A percentile compares a stretch with the other conserved stretches of the same genome.
phyloP scores from a whole-genome alignment of 2,113 vertebrate species.

The Platysteira castanea region DNA sequence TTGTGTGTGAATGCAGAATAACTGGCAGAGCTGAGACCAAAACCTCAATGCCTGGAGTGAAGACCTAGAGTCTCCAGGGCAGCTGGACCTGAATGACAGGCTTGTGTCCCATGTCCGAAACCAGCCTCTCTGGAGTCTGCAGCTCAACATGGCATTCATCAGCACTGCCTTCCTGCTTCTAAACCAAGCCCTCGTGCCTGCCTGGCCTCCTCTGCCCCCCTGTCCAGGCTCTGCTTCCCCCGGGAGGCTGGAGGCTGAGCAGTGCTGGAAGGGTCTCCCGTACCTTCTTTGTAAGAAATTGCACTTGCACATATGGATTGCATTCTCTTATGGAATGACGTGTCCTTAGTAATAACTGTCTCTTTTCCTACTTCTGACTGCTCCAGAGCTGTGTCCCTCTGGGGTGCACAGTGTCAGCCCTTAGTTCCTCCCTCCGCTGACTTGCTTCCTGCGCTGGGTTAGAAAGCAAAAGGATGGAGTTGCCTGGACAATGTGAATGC shows the following conservation, averaged over 20 bases:
- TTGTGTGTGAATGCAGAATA: neutral
- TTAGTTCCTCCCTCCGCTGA: rapidly evolving
- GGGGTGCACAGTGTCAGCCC: neutral
- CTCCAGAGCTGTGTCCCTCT: neutral
- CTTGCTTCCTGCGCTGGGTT: rapidly evolving
- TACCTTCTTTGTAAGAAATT: neutral
- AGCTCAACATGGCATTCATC: rapidly evolving
- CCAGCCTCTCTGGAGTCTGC: neutral
- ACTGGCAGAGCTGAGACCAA: neutral
- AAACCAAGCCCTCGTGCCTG: neutral
- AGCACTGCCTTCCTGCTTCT: neutral
- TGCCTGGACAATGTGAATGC: rapidly evolving
- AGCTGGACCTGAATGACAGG: neutral
- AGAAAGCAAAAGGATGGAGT: neutral
- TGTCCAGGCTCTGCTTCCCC: neutral
- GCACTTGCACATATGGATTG: neutral
- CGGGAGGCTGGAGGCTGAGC: neutral
- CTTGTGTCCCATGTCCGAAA: rapidly evolving
- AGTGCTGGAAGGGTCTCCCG: neutral
- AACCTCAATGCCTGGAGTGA: neutral
- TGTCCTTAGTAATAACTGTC: neutral
- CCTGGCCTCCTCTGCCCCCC: neutral
- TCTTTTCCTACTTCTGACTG: neutral
- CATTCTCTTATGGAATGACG: neutral
- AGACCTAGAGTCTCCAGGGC: neutral